Base-by-base conservation (phyloP, 2,888 invertebrate genomes). In the Scaptomyza tumidula region DNA sequence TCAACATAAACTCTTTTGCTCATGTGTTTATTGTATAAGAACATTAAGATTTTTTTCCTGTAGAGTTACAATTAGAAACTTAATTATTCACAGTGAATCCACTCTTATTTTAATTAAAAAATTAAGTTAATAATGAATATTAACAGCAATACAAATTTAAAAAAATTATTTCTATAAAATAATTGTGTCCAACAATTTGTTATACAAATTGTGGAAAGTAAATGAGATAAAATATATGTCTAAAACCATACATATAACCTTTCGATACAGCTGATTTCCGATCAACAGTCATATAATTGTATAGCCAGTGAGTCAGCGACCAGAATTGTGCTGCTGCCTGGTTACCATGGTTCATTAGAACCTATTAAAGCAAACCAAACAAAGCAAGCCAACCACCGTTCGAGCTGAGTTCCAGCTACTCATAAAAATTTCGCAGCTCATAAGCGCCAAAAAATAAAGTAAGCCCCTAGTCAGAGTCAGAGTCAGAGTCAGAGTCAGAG, bases 401-500 rank as follows among this genome's bases (percentile, higher is more conserved):
- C 43, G 14, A 50, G 54, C 53, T 55, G 56, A 75, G 85, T 85
- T 81, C 82, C 85, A 85, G 73, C 82, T 76, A 85, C 86, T 80
- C 82, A 75, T 86, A 76, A 86, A 80, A 85, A 86, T 86, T 85
- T 85, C 65, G 85, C 86, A 86, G 87, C 76, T 86, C 78, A 81
- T 81, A 80, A 82, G 85, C 84, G 84, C 84, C 84, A 83, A 83
- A 85, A 71, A 71, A 63, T 14, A 39, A 39, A 64, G 55, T 49
- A 43, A 62, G 58, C 46, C 43, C 14, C 35, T 37, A 11, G 50
- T n/a, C 48, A 49, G 33, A 49, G 19, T 50, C 39, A 41, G 16
- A 41, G 14, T 16, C 37, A 52, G 24, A 27, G 50, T n/a, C 48
- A 49, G 33, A 49, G 19, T 50, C 39, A 41, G 16, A 41, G 14